A percentile compares a stretch with the other conserved stretches of the same genome.
Conservation (phyloP, 2,797 vertebrate genomes). For the Pseudochirops corinnae region DNA sequence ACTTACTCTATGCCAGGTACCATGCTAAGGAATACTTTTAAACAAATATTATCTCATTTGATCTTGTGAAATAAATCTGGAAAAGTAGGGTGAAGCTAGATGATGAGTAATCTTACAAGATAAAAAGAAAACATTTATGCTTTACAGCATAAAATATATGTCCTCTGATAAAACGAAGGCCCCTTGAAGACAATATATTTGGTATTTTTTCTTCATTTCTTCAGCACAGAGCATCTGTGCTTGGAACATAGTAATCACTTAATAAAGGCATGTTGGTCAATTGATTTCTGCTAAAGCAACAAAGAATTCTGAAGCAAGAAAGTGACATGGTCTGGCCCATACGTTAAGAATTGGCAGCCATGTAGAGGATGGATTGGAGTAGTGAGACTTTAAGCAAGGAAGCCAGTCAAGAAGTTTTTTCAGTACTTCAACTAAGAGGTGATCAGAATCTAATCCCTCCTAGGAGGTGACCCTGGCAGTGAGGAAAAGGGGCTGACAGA, state of each 20-base stretch:
- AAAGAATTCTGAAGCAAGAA: background rate
- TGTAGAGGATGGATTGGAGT: background rate
- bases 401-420: no score
- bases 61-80: background rate
- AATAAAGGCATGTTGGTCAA: background rate
- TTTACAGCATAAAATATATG: background rate
- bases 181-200: background rate
- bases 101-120: background rate
- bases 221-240: background rate
- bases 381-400: background rate
- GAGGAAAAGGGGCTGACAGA: background rate
- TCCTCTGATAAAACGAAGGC: background rate
- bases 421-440: background rate
- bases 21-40: background rate
- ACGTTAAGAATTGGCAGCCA: background rate
- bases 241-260: background rate
- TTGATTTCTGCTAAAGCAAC: background rate
- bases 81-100: background rate
- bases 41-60: no score
- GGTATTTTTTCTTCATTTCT: background rate
- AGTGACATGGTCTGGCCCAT: background rate
- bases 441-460: no score
- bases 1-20: background rate
- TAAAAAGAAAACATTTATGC: background rate
- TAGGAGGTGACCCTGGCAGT: background rate